Base-by-base conservation (phyloP, 2,113 vertebrate species). In the Cygnus atratus region DNA sequence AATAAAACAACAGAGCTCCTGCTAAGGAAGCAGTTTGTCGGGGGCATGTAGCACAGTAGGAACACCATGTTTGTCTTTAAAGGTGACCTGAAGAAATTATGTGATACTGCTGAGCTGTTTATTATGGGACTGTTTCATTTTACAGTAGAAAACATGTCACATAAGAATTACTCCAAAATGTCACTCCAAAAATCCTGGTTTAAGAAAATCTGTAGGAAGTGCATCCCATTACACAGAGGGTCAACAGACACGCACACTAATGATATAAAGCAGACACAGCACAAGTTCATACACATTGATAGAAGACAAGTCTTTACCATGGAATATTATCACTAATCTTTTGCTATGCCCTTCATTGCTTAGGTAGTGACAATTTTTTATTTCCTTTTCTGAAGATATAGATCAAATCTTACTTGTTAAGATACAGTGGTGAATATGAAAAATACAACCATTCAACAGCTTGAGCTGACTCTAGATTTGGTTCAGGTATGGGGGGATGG, bases 1-100 rank as follows among this genome's bases (percentile, higher is more conserved):
- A 96, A 94, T 95, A 96, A 96, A 96, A 94, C 80, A 96, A 78
- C 76, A 87, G 73, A 93, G 70, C 84, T 92, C 86, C 92, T 94
- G 95, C 95, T 95, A 96, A 81, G 93, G 70, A 93, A 90, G 88
- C 90, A 73, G 93, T 93, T 95, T 94, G 81, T 22, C 68, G 83
- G 73, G 77, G 93, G 80, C 80, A 85, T 79, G 84, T 92, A 91
- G 73, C 95, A 91, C 93, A 96, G 93, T 82, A 82, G 92, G 92
- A 94, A 62, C 44, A 87, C 86, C 22, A 21, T 54, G 80, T 87
- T 44, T 94, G 62, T 50, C 86, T 95, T 88, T 92, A 95, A 96
- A 94, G 86, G 93, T 93, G 95, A 96, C 88, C 85, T 76, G 83
- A 92, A 96, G 93, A 96, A 81, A 84, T 37, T 41, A 67, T 8